A percentile compares a stretch with the other conserved stretches of the same genome.
phyloP scores from a whole-genome alignment of 2,113 vertebrate genomes.

The Prionailurus bengalensis region DNA sequence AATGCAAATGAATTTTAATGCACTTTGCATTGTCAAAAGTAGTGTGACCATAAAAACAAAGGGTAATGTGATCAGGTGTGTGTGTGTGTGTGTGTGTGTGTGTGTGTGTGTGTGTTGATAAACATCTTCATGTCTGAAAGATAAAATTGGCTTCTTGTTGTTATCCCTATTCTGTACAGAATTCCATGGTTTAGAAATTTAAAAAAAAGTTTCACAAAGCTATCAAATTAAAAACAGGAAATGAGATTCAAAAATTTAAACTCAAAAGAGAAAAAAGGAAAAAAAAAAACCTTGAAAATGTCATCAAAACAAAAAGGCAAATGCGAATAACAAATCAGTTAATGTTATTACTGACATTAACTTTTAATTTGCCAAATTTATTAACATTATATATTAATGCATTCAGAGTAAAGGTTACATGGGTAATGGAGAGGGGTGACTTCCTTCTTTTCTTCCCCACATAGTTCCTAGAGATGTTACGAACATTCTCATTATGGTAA shows the following conservation, averaged over 20 bases:
- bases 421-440: constrained; percentile 64
- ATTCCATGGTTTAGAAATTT: constrained; percentile 17
- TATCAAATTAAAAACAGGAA: constrained; percentile 9
- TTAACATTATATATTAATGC: constrained; percentile 76
- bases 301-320: background rate
- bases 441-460: constrained; percentile 42
- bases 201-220: background rate
- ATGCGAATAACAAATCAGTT: background rate
- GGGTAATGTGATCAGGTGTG: background rate
- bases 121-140: background rate
- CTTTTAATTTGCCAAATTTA: constrained; percentile 74
- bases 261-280: background rate
- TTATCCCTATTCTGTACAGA: background rate
- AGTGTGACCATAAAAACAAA: background rate
- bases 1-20: constrained; percentile 36
- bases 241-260: background rate
- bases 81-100: background rate
- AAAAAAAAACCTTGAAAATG: constrained; percentile 1
- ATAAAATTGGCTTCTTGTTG: background rate
- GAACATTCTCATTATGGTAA: constrained; percentile 62
- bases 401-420: constrained; percentile 67
- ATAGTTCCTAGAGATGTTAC: constrained; percentile 56
- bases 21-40: constrained; percentile 33
- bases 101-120: background rate
- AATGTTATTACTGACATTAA: constrained; percentile 68